Evolutionary conservation across 1,140 invertebrate species (phyloP).

Genomic region (Cotesia typhae): DNA sequence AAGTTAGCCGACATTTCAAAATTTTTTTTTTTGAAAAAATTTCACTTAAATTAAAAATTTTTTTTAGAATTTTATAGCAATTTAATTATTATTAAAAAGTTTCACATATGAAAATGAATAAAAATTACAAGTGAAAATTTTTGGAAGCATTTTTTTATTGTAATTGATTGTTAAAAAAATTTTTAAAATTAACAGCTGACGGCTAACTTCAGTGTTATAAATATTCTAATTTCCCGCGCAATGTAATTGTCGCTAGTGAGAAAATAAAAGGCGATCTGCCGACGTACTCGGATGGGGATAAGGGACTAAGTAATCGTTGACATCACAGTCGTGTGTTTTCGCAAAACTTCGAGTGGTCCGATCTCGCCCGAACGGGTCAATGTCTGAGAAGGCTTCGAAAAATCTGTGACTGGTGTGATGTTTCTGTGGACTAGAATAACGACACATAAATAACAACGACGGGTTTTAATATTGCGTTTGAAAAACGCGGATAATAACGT

Average conservation of each 20-base stretch:
- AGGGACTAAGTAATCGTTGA: conserved; percentile 49
- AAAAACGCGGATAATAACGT: conserved; percentile 15
- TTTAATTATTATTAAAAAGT: no score
- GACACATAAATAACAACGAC: conserved; percentile 30
- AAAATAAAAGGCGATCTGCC: neutral
- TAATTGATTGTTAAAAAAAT: no score
- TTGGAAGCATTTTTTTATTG: no score
- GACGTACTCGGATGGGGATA: neutral
- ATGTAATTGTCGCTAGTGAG: neutral
- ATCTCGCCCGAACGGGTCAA: conserved; percentile 72
- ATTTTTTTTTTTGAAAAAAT: no score
- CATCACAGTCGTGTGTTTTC: conserved; percentile 68
- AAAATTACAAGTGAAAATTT: no score
- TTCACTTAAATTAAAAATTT: no score
- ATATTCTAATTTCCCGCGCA: neutral
- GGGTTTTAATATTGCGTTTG: conserved; percentile 22
- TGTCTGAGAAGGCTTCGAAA: conserved; percentile 75
- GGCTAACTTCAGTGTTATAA: neutral
- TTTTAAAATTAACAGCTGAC: no score
- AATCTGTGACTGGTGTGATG: conserved; percentile 72
- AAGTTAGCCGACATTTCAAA: no score
- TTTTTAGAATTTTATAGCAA: no score
- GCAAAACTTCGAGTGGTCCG: conserved; percentile 66
- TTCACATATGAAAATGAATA: no score
- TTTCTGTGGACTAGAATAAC: conserved; percentile 55